Evolutionary conservation across 2,888 invertebrate genomes (phyloP).

Genomic region (Nasonia oneida): DNA sequence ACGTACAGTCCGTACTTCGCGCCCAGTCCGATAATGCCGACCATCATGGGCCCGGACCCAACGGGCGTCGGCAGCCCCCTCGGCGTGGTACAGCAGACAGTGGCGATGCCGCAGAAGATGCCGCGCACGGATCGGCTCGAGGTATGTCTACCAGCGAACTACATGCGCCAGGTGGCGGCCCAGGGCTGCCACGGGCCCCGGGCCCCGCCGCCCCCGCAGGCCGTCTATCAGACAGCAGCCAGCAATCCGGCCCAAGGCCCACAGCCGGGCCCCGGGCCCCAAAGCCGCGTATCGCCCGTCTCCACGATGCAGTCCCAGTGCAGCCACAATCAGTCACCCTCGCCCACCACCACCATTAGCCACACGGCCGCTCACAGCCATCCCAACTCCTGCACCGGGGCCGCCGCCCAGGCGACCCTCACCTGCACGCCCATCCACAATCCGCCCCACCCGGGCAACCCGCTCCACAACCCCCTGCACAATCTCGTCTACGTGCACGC

Average conservation of each 20-base stretch:
- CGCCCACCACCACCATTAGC: conserved; percentile 66
- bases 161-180: conserved; percentile 76
- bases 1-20: conserved; percentile 95
- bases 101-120: conserved; percentile 94
- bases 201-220: conserved; percentile 73
- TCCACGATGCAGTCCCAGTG: conserved; percentile 77
- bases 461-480: conserved; percentile 75
- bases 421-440: conserved; percentile 75
- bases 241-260: conserved; percentile 73
- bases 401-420: conserved; percentile 64
- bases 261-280: conserved; percentile 71
- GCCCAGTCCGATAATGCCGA: conserved; percentile 92
- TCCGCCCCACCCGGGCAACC: conserved; percentile 73
- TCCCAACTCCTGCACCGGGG: conserved; percentile 25
- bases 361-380: neutral
- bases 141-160: conserved; percentile 84
- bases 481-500: conserved; percentile 78
- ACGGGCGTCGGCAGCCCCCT: conserved; percentile 89
- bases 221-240: conserved; percentile 71
- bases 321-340: conserved; percentile 73
- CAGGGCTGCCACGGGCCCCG: conserved; percentile 76
- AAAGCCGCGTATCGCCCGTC: conserved; percentile 76
- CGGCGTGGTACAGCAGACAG: conserved; percentile 91
- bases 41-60: conserved; percentile 94
- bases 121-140: conserved; percentile 97